A percentile compares a stretch with the other conserved stretches of the same genome.
These are phyloP conservation scores for Trichonephila inaurata DNA, from an alignment of 1,140 invertebrate genomes.

Conservation along the genomic window DNA sequence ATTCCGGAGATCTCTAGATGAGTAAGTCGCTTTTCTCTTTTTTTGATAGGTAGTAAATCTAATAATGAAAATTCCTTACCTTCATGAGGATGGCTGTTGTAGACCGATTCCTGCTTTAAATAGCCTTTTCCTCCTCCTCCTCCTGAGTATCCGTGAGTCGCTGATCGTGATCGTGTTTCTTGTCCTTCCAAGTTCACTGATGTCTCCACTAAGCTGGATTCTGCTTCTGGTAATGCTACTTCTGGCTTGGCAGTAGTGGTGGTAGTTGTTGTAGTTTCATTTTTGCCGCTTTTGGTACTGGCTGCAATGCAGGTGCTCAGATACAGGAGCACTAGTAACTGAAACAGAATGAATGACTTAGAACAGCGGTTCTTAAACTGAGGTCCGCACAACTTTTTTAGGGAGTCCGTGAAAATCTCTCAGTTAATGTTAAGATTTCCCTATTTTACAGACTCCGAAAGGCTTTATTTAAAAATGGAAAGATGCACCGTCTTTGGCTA, in stretches of 20 bases:
- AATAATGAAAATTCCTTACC: not conserved
- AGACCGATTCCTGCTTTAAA: not conserved
- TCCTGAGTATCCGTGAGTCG: not conserved
- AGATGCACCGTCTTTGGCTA: too few relatives aligned
- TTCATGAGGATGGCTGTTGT: not conserved
- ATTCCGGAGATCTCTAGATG: too few relatives aligned
- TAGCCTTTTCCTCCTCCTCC: not conserved
- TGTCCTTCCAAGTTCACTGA: slow-evolving; percentile 42
- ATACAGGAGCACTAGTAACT: not conserved
- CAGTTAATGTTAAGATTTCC: too few relatives aligned
- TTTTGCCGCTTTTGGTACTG: not conserved
- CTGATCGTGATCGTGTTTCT: not conserved
- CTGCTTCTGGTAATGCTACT: not conserved
- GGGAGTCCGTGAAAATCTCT: too few relatives aligned
- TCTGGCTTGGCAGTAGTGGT: not conserved
- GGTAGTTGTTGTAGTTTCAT: not conserved
- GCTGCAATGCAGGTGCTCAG: not conserved
- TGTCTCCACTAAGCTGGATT: slow-evolving; percentile 16
- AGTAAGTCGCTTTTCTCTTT: too few relatives aligned
- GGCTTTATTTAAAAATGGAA: too few relatives aligned
- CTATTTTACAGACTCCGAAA: too few relatives aligned
- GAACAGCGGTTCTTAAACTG: too few relatives aligned
- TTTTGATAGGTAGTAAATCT: too few relatives aligned
- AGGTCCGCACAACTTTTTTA: too few relatives aligned
- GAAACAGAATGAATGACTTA: not conserved